Evolutionary conservation across 53 echinoderm and acorn worm genomes (phyloP), one percentile per base, ranked within the genome.

Genomic region (Stichopus horrens): DNA sequence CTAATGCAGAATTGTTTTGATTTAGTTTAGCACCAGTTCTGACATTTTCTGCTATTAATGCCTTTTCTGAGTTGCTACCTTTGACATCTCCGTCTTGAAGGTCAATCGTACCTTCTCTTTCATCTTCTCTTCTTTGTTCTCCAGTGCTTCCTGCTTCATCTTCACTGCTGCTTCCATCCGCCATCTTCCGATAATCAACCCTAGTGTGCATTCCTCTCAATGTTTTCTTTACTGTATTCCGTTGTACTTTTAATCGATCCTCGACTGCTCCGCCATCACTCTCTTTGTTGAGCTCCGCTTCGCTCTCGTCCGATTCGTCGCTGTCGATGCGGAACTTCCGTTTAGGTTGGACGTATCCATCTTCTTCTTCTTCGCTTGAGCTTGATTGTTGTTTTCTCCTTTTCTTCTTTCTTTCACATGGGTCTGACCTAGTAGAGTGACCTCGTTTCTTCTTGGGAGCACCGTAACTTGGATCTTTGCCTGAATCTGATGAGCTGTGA

Each of bases 271-370:
- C 55, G 73, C 89, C 63, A 37, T 74, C 89, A 9, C 83, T 84
- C 19, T 91, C 90, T 63, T 55, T 52, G 52, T 73, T 74, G 18
- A 87, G 77, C 11, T 86, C 83, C 58, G 7, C 60, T 23, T 89
- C 90, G 4, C 83, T 80, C 14, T 79, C 88, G 0, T 67, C 91
- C 7, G 93, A 93, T 7, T 93, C 93, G 54, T 96, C 96, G 58
- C 96, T 96, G 74, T 93, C 92, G 73, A 96, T 91, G 11, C 93
- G 90, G 83, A 96, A 96, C 79, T 96, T 96, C 57, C 96, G 88
- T 74, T 93, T 95, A 19, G 91, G 88, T 60, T 92, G 92, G 56
- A 89, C 86, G 77, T 86, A 92, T 14, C 85, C 71, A 9, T 11
- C 59, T 59, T n/a, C 75, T 23, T 75, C 86, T 4, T 86, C 86